These are phyloP conservation scores for Perizoma flavofasciatum DNA, from an alignment of 2,888 invertebrate species.

Conservation along the genomic window DNA sequence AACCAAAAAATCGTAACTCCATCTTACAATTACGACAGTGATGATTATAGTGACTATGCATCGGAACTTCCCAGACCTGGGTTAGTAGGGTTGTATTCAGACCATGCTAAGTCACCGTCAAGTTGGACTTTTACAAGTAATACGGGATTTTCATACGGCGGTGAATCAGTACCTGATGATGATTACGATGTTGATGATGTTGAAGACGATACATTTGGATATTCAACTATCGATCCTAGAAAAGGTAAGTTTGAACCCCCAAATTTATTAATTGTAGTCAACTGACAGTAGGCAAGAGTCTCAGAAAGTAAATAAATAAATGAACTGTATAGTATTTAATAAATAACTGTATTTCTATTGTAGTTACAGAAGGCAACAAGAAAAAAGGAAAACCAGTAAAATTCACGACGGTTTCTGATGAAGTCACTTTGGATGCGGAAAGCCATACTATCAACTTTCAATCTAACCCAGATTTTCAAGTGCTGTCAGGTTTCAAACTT, in stretches of 20 bases:
- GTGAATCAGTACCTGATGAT: constrained; percentile 32
- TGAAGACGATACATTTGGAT: constrained; percentile 56
- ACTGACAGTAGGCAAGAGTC: background rate
- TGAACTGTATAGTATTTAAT: too few species aligned
- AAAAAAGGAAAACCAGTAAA: constrained; percentile 49
- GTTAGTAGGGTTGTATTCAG: constrained; percentile 69
- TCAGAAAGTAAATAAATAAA: too few species aligned
- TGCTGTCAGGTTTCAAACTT: constrained; percentile 71
- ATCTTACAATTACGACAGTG: constrained; percentile 45
- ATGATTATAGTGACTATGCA: constrained; percentile 61
- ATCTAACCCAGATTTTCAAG: constrained; percentile 71
- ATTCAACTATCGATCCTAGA: constrained; percentile 70
- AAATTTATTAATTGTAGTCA: background rate
- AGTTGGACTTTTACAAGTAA: constrained; percentile 51
- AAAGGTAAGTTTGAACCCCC: constrained; percentile 47
- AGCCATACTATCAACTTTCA: constrained; percentile 66
- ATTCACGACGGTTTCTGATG: constrained; percentile 47
- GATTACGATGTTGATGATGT: constrained; percentile 54
- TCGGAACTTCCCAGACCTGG: constrained; percentile 71
- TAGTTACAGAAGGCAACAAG: constrained; percentile 29
- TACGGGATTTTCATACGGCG: constrained; percentile 46
- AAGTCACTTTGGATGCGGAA: constrained; percentile 48
- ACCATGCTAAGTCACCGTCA: constrained; percentile 50
- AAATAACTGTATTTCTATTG: background rate
- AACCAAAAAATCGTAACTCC: constrained; percentile 34